Evolutionary conservation across 2,888 invertebrate species (phyloP), one percentile per base, ranked within the genome.

Genomic region (Anticlea derivata): DNA sequence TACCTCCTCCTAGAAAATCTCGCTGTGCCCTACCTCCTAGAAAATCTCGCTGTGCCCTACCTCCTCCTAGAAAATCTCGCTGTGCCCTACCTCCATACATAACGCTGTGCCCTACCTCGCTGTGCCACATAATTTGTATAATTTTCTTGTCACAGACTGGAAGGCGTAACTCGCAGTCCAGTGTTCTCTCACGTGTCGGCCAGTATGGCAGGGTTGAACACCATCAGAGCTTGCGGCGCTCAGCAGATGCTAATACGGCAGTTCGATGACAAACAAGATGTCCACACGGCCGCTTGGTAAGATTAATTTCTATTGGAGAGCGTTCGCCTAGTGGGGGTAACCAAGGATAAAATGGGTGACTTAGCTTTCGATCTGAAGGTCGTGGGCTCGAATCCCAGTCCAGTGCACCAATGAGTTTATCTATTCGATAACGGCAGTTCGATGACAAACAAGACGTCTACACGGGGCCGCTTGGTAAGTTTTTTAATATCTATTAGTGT

Each of bases 111-210:
- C n/a, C n/a, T n/a, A n/a, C n/a, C n/a, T n/a, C n/a, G n/a, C n/a
- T n/a, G n/a, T n/a, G n/a, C n/a, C n/a, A 34, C 10, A 22, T 8
- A 27, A 7, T 10, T 10, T 26, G 20, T 20, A 29, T 3, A 12
- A 5, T 30, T 7, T 27, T 40, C 0, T 23, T 29, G 13, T 29
- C 24, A 1, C 63, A 91, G 91, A 58, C 75, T 90, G 60, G 91
- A 91, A 58, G 90, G 90, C 12, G 75, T 91, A 90, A 94, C 94
- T 2, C 92, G 95, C 57, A 96, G 96, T 66, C 97, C 97, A 0
- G 94, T 97, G 8, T 96, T 96, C 79, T 95, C 96, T 0, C 96
- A 97, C 77, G 93, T 97, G 50, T 94, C 94, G 37, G 94, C 96
- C n/a, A 94, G 95, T 0, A 88, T 97, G 72, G 91, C 94, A 55